Evolutionary conservation across 2,113 vertebrate species (phyloP), one percentile per base, ranked within the genome.

Genomic region (Terrapene triunguis): DNA sequence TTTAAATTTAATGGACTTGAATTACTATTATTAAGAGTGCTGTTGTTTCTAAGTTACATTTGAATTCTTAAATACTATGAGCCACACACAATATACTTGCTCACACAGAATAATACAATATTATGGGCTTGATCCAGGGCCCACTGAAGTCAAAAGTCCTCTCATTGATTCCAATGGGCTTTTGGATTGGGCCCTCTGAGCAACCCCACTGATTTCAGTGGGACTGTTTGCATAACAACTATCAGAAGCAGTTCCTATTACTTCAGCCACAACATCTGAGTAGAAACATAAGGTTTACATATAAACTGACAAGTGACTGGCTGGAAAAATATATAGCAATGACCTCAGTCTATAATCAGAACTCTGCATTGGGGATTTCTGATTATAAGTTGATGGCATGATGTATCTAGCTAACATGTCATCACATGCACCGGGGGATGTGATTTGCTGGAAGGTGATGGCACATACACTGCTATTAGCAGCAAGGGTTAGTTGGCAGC

Each of bases 401-500:
- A 22, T 53, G 9, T 5, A 2, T 21, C 89, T 50, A 32, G 25
- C 21, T 72, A 55, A 14, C 3, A 32, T 65, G 59, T 65, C 14
- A 35, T n/a, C 29, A 65, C 62, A 42, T 74, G 38, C 62, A 32
- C 62, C 32, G 32, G 16, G 62, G 32, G 32, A 65, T n/a, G 32
- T 17, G 32, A 17, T 65, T 32, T 65, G 62, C 62, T 65, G 32
- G 32, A 65, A n/a, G 62, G 62, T 65, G 62, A 65, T n/a, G 62
- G 29, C 93, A 95, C 95, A 80, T 92, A 78, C 87, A 93, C 89
- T 92, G 90, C 89, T 74, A 84, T 48, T 82, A 94, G 84, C 80
- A 96, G 84, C 54, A 85, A 89, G 92, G 12, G 89, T 21, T 80
- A 96, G 57, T 82, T 97, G 94, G 95, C 96, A 97, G 94, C 94